Evolutionary conservation across 2,888 invertebrate genomes (phyloP).

Genomic region (Polyommatus icarus): DNA sequence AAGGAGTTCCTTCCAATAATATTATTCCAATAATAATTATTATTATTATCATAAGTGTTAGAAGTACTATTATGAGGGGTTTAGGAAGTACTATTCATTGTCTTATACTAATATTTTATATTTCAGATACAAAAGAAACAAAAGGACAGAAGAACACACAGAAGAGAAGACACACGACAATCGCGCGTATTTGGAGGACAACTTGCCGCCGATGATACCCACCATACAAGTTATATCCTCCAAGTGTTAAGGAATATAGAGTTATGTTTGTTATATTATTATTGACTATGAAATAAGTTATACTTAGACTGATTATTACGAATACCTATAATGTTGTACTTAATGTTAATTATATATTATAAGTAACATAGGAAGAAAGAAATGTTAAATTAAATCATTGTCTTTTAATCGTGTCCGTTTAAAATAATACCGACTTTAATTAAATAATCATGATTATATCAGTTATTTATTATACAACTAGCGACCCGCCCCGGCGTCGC

Average conservation of each 20-base stretch:
- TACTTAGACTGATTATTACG: neutral
- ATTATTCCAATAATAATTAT: no score
- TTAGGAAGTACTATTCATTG: neutral
- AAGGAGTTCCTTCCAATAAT: no score
- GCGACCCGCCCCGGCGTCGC: no score
- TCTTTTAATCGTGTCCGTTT: constrained; percentile 3
- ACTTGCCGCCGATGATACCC: constrained; percentile 51
- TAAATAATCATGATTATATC: neutral
- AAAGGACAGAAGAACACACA: constrained; percentile 28
- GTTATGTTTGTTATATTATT: no score
- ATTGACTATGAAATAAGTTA: neutral
- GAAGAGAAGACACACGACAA: constrained; percentile 35
- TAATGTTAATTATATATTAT: neutral
- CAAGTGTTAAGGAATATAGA: constrained; percentile 49
- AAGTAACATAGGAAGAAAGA: neutral
- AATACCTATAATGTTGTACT: neutral
- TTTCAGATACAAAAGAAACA: neutral
- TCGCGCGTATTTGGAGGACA: constrained; percentile 47
- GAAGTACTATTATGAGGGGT: no score
- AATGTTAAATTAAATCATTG: neutral
- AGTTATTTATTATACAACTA: neutral
- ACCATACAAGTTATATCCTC: constrained; percentile 52
- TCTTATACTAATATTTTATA: neutral
- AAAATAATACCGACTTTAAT: neutral
- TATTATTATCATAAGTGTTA: no score